Conservation (phyloP, 1,140 invertebrate species). For the Dryas iulia region DNA sequence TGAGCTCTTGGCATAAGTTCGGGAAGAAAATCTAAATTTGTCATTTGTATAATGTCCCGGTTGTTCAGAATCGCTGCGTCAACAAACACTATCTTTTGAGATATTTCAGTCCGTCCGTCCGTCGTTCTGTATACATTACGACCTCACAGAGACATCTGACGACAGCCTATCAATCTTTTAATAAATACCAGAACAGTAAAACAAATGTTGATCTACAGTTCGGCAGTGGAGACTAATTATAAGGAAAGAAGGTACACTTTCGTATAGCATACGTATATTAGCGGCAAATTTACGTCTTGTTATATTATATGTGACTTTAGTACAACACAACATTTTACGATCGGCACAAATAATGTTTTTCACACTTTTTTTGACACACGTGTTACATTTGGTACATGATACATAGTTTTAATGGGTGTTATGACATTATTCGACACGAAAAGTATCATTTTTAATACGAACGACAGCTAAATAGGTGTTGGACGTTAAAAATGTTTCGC, state of each 20-base stretch:
- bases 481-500: conserved; percentile 53
- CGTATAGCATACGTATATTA: conserved; percentile 1
- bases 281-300: conserved; percentile 40
- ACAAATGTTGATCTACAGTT: conserved; percentile 31
- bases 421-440: conserved; percentile 65
- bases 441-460: conserved; percentile 71
- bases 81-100: conserved; percentile 67
- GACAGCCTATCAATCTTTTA: conserved; percentile 74
- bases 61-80: conserved; percentile 46
- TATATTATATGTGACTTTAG: conserved; percentile 65
- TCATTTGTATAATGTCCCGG: conserved; percentile 56
- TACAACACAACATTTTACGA: conserved; percentile 69
- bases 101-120: conserved; percentile 63
- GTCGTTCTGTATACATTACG: conserved; percentile 64
- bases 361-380: conserved; percentile 63
- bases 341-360: conserved; percentile 59
- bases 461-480: conserved; percentile 38
- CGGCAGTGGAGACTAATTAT: conserved; percentile 2
- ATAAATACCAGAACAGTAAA: conserved; percentile 65
- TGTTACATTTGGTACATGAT: conserved; percentile 49
- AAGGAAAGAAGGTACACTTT: conserved; percentile 29
- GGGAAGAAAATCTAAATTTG: conserved; percentile 52
- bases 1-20: conserved; percentile 20
- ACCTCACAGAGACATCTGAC: conserved; percentile 68
- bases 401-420: conserved; percentile 58